Evolutionary conservation across 1,140 invertebrate genomes (phyloP), one percentile per base, ranked within the genome.

Genomic region (Gryon sp.): DNA sequence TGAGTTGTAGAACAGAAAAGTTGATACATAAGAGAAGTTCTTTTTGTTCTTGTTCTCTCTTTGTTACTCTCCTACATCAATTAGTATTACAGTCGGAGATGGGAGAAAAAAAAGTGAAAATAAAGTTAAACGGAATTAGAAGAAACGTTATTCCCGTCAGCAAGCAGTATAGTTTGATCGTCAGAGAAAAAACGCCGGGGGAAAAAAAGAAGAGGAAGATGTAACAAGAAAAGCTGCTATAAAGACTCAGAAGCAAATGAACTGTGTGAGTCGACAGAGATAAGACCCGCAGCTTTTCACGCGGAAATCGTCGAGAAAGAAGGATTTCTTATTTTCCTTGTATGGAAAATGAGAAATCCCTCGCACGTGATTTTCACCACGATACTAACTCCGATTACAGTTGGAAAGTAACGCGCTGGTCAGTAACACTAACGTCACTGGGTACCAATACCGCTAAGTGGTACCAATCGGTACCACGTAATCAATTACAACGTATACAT

Each of bases 331-430:
- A 34, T 55, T 46, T 45, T 53, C 60, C 60, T 48, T 74, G 53
- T 14, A 74, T 55, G 48, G 72, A 28, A 41, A 15, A 26, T 15
- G 28, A 16, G 46, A n/a, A n/a, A n/a, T n/a, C n/a, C n/a, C n/a
- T n/a, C 16, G 48, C 50, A n/a, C 34, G 30, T 38, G 57, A 75
- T 22, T 66, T 28, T 36, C 24, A 45, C 48, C 19, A 32, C 38
- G 57, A 76, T 30, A 52, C 50, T 65, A 45, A 72, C 40, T 75
- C 57, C 28, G 63, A 73, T 76, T 76, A 70, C 72, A 80, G 80
- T 80, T 80, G 68, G 80, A 79, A 82, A 76, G 76, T 73, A 77
- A 70, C 50, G 66, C 53, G n/a, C n/a, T n/a, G n/a, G n/a, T n/a
- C n/a, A n/a, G n/a, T n/a, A n/a, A n/a, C n/a, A n/a, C n/a, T n/a